phyloP scores from a whole-genome alignment of 1,140 invertebrate species.

The Drosophila willistoni region DNA sequence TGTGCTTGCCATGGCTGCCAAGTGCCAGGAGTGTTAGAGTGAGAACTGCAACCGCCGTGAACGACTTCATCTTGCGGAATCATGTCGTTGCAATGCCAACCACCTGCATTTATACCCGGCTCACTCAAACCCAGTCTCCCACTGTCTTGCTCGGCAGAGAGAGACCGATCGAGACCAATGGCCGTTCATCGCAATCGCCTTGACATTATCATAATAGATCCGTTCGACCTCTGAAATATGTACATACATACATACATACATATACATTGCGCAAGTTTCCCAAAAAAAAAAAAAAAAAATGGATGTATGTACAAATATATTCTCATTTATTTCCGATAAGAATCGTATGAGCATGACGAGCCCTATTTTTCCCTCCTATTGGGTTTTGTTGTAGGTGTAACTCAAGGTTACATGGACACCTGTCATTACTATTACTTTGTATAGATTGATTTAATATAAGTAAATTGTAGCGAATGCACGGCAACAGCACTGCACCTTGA shows the following conservation, averaged over 20 bases:
- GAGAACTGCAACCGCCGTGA: conserved; percentile 70
- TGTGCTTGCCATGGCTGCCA: conserved; percentile 81
- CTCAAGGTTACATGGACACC: background rate
- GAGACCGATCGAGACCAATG: conserved; percentile 28
- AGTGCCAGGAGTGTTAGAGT: conserved; percentile 70
- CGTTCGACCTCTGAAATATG: conserved; percentile 37
- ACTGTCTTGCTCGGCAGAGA: no score
- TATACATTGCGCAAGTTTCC: conserved; percentile 1
- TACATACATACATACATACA: no score
- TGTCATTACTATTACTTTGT: background rate
- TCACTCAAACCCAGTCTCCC: background rate
- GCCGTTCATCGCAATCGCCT: conserved; percentile 48
- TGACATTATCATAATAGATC: conserved; percentile 64
- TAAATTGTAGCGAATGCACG: background rate
- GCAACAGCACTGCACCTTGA: conserved; percentile 9
- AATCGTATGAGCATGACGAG: conserved; percentile 43
- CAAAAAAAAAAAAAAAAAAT: no score
- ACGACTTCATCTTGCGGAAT: conserved; percentile 80
- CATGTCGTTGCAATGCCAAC: conserved; percentile 42
- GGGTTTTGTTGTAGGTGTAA: background rate
- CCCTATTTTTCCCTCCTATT: background rate
- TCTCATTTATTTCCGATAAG: background rate
- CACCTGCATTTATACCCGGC: conserved; percentile 60
- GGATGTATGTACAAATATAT: no score
- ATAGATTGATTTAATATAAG: background rate